These are phyloP conservation scores for Trichoplusia ni DNA, from an alignment of 1,140 invertebrate species.

Conservation along the genomic window DNA sequence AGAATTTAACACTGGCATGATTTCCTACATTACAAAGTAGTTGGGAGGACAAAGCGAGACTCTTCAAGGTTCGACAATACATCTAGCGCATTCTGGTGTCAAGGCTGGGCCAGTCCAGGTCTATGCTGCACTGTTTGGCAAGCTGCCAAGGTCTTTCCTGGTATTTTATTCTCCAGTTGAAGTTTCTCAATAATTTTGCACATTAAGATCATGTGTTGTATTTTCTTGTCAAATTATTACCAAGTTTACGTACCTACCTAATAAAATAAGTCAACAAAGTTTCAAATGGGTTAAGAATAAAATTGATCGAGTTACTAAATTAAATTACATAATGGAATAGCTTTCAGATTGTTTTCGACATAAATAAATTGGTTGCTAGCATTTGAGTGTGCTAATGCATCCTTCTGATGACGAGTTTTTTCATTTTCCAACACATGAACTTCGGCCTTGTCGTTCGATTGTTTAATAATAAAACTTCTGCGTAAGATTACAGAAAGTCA, in stretches of 20 bases:
- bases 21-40: background rate
- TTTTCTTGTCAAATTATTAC: background rate
- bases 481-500: constrained; percentile 23
- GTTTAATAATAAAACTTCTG: constrained; percentile 12
- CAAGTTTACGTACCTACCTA: too few relatives aligned
- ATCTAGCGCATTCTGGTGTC: constrained; percentile 22
- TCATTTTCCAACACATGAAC: too few relatives aligned
- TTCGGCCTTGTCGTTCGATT: background rate
- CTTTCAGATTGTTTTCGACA: too few relatives aligned
- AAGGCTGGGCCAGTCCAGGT: constrained; percentile 29
- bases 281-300: too few relatives aligned
- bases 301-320: too few relatives aligned
- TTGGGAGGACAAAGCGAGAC: constrained; percentile 1
- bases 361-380: too few relatives aligned
- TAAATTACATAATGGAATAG: too few relatives aligned
- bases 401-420: too few relatives aligned
- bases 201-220: constrained; percentile 5
- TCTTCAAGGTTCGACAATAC: constrained; percentile 13
- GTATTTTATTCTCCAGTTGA: constrained; percentile 11
- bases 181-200: constrained; percentile 22
- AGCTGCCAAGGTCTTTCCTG: constrained; percentile 24
- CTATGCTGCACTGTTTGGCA: constrained; percentile 26
- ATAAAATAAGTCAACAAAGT: too few relatives aligned
- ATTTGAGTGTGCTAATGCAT: too few relatives aligned
- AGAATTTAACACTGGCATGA: background rate